phyloP scores from a whole-genome alignment of 2,113 vertebrate genomes.

The Craseonycteris thonglongyai region DNA sequence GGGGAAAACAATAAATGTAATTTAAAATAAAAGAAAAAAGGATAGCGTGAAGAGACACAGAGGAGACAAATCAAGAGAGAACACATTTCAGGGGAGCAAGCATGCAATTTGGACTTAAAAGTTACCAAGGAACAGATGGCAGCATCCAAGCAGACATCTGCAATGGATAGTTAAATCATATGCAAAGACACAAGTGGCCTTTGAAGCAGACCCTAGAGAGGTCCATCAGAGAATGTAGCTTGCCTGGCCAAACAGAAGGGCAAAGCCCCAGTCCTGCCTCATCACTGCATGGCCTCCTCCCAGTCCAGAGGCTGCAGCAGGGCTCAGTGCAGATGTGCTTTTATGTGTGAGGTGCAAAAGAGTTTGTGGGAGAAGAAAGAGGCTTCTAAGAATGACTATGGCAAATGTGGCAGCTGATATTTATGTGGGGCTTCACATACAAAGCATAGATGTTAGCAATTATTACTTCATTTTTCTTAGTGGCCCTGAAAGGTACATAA shows the following conservation, averaged over 20 bases:
- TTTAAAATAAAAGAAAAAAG: conserved; percentile 7
- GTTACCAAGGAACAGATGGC: conserved; percentile 56
- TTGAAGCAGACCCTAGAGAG: conserved; percentile 47
- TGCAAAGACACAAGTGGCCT: conserved; percentile 57
- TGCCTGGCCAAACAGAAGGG: conserved; percentile 7
- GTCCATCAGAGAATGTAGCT: neutral
- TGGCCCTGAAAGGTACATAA: neutral
- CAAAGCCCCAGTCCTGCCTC: neutral
- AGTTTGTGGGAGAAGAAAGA: neutral
- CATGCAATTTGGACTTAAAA: conserved; percentile 39
- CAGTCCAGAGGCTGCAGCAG: neutral
- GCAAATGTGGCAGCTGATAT: neutral
- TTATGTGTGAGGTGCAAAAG: neutral
- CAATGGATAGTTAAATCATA: conserved; percentile 52
- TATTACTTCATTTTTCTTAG: neutral
- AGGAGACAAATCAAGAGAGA: conserved; percentile 24
- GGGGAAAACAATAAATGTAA: conserved; percentile 4
- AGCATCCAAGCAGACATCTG: conserved; percentile 44
- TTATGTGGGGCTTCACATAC: neutral
- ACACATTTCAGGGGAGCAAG: conserved; percentile 40
- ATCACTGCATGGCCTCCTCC: neutral
- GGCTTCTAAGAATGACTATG: neutral
- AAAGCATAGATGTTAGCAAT: neutral
- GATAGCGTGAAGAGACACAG: neutral
- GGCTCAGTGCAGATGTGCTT: neutral